phyloP scores from a whole-genome alignment of 2,797 vertebrate species.

The Lacerta viridis region DNA sequence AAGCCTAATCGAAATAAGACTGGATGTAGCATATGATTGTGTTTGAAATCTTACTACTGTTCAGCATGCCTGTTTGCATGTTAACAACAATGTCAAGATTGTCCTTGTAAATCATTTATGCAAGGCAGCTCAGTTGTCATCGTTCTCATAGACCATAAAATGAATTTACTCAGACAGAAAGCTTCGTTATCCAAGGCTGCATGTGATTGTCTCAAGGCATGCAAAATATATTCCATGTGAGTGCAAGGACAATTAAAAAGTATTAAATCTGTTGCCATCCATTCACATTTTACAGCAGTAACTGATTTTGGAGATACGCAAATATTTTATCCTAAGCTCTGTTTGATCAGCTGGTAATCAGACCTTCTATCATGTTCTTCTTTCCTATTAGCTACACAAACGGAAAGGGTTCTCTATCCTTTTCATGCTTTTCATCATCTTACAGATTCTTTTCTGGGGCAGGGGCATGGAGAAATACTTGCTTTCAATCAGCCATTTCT shows the following conservation, averaged over 20 bases:
- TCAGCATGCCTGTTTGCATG: neutral
- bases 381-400: neutral
- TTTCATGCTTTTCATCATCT: neutral
- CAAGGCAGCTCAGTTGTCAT: constrained; percentile 13
- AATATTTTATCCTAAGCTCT: too few relatives aligned
- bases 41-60: neutral
- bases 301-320: neutral
- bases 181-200: constrained; percentile 17
- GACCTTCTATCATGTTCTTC: neutral
- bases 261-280: neutral
- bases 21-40: neutral
- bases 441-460: neutral
- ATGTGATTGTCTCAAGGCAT: neutral
- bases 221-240: constrained; percentile 29
- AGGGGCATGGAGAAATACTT: neutral
- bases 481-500: neutral
- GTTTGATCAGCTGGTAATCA: neutral
- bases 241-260: neutral
- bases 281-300: neutral
- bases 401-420: neutral
- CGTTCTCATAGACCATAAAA: constrained; percentile 36
- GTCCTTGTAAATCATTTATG: constrained; percentile 18
- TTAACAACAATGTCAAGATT: neutral
- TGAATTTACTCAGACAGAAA: neutral
- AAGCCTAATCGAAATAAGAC: neutral